These are phyloP conservation scores for Cephus cinctus DNA, from an alignment of 1,140 invertebrate genomes.

Conservation along the genomic window DNA sequence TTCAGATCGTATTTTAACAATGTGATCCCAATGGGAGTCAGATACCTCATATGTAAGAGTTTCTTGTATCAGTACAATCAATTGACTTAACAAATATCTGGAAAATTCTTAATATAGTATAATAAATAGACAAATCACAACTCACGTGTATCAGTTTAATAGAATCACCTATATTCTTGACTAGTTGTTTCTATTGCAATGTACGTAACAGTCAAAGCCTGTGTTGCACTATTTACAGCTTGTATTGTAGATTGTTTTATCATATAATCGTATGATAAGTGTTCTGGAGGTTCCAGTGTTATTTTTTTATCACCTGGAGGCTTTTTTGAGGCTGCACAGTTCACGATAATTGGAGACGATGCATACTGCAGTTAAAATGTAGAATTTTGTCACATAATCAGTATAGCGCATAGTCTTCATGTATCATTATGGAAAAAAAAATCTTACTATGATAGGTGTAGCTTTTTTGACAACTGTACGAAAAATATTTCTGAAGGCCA, in stretches of 20 bases:
- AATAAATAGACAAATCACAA: constrained; percentile 4
- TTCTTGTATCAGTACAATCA: constrained; percentile 43
- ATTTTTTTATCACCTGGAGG: constrained; percentile 29
- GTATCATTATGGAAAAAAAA: not conserved
- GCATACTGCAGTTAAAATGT: constrained; percentile 22
- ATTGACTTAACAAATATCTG: constrained; percentile 33
- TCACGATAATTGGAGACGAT: constrained; percentile 23
- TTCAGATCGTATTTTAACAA: constrained; percentile 35
- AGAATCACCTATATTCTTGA: constrained; percentile 42
- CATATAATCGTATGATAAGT: constrained; percentile 46
- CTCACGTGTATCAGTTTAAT: constrained; percentile 1
- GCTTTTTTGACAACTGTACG: constrained; percentile 18
- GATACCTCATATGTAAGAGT: constrained; percentile 32
- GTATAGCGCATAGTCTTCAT: not conserved
- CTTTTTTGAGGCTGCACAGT: constrained; percentile 24
- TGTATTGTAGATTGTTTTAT: constrained; percentile 47
- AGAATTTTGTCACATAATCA: constrained; percentile 4
- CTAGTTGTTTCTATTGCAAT: constrained; percentile 41
- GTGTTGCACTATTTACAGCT: constrained; percentile 43
- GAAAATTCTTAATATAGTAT: constrained; percentile 15
- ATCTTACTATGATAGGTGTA: constrained; percentile 22
- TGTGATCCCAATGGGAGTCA: constrained; percentile 43
- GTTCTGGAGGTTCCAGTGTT: constrained; percentile 30
- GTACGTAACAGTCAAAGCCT: constrained; percentile 42
- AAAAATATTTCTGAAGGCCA: constrained; percentile 23